Evolutionary conservation across 2,888 invertebrate species (phyloP).

Genomic region (Erebia epiphron): DNA sequence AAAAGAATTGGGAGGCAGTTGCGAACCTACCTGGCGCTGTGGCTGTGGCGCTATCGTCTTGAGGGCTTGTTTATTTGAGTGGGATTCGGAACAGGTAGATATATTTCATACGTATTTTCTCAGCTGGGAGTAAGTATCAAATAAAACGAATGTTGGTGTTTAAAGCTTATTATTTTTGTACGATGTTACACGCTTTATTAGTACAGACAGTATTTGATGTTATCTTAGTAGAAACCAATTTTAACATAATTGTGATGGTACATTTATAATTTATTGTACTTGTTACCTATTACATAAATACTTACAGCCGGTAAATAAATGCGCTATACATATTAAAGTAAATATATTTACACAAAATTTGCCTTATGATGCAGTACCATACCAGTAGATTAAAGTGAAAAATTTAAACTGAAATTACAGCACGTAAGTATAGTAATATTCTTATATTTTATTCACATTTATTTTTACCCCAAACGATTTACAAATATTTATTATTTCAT

Average conservation of each 20-base stretch:
- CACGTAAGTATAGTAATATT: too few relatives aligned
- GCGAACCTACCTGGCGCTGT: too few relatives aligned
- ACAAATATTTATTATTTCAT: too few relatives aligned
- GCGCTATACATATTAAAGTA: constrained; percentile 72
- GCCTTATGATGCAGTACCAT: constrained; percentile 18
- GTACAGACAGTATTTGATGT: constrained; percentile 60
- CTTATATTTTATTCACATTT: too few relatives aligned
- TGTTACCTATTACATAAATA: constrained; percentile 59
- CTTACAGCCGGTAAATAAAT: constrained; percentile 77
- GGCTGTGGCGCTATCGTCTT: too few relatives aligned
- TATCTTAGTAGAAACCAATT: constrained; percentile 53
- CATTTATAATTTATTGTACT: constrained; percentile 54
- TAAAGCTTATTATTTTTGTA: constrained; percentile 82
- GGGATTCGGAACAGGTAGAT: too few relatives aligned
- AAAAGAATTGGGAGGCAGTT: too few relatives aligned
- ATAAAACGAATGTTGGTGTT: constrained; percentile 55
- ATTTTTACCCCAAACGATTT: too few relatives aligned
- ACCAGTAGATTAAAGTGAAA: neutral
- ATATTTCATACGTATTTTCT: too few relatives aligned
- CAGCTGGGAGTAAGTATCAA: neutral
- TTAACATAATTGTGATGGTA: constrained; percentile 43
- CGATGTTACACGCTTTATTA: constrained; percentile 76
- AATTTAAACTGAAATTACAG: neutral
- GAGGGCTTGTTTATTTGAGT: too few relatives aligned
- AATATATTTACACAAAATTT: constrained; percentile 66